Evolutionary conservation across 2,888 invertebrate genomes (phyloP).

Genomic region (Sinelater perroti): DNA sequence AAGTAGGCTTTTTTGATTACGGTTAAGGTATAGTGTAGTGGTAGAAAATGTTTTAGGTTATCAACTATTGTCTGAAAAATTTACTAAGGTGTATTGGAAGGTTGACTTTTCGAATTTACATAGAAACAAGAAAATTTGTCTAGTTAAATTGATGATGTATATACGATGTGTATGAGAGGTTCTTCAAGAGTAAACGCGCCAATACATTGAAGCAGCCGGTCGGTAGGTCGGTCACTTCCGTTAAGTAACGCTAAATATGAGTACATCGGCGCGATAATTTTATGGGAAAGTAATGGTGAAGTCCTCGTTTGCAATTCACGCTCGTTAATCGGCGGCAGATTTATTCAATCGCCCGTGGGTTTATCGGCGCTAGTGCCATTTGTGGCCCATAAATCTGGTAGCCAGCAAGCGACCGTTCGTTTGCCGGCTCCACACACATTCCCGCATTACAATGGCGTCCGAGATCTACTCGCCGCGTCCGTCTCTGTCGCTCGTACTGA

Average conservation of each 20-base stretch:
- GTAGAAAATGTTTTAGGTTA: too few relatives aligned
- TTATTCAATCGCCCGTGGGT: conserved; percentile 12
- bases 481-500: conserved; percentile 20
- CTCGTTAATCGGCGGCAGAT: not conserved
- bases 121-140: not conserved
- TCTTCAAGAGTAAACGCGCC: not conserved
- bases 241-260: conserved; percentile 12
- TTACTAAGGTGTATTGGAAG: too few relatives aligned
- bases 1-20: too few relatives aligned
- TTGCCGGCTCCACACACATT: conserved; percentile 8
- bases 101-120: too few relatives aligned
- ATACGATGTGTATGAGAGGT: not conserved
- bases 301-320: conserved; percentile 7
- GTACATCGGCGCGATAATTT: conserved; percentile 10
- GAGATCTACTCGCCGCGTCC: too few relatives aligned
- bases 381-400: conserved; percentile 16
- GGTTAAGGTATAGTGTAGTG: too few relatives aligned
- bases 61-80: too few relatives aligned
- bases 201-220: too few relatives aligned
- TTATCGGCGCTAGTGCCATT: conserved; percentile 9
- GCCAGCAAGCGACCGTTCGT: conserved; percentile 21
- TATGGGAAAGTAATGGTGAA: conserved; percentile 17
- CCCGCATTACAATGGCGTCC: conserved; percentile 13
- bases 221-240: not conserved
- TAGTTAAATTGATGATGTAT: not conserved